A percentile compares a stretch with the other conserved stretches of the same genome.
These are phyloP conservation scores for Lasioglossum villosulum DNA, from an alignment of 2,888 invertebrate genomes.

Conservation along the genomic window DNA sequence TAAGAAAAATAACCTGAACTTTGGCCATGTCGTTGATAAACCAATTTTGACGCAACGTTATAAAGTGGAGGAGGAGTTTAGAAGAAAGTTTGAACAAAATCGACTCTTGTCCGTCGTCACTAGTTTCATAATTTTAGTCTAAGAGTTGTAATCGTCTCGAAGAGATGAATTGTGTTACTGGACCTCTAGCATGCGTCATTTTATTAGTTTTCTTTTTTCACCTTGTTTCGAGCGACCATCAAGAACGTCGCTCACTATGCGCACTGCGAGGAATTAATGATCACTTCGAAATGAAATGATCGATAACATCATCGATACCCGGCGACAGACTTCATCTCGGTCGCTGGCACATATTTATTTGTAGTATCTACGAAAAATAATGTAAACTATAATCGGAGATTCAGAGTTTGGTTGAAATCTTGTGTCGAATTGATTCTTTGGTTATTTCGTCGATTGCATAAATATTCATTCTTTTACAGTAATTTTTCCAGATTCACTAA, in stretches of 20 bases:
- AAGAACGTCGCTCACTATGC: conserved; percentile 55
- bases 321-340: background rate
- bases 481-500: background rate
- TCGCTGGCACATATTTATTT: conserved; percentile 12
- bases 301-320: background rate
- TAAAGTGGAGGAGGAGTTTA: too few relatives aligned
- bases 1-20: background rate
- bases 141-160: conserved; percentile 24
- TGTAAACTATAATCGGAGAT: conserved; percentile 25
- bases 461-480: background rate
- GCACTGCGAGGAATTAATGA: conserved; percentile 7
- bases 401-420: conserved; percentile 20
- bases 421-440: background rate
- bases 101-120: conserved; percentile 25
- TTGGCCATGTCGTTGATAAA: background rate
- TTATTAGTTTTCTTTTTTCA: background rate
- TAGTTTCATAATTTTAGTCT: conserved; percentile 14
- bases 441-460: background rate
- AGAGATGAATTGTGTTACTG: conserved; percentile 17
- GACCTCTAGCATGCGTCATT: conserved; percentile 31
- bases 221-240: background rate
- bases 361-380: conserved; percentile 27
- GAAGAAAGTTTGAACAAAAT: background rate
- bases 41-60: background rate
- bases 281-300: conserved; percentile 14